Conservation (phyloP, 2,797 vertebrate species). For the Acridotheres tristis region DNA sequence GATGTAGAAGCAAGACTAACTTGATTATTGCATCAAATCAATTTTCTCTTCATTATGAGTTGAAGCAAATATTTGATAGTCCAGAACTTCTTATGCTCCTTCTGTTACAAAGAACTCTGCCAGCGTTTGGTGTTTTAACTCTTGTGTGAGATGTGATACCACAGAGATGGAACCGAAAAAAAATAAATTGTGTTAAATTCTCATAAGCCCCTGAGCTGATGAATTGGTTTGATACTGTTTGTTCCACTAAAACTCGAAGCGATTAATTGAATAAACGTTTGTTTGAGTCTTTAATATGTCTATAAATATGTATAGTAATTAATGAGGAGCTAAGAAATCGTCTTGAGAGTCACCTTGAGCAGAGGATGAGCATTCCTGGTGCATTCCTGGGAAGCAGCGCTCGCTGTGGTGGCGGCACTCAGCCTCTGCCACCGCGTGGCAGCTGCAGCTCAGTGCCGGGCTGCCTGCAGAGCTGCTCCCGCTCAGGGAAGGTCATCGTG, state of each 20-base stretch:
- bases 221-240: conserved; percentile 21
- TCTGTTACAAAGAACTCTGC: background rate
- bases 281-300: conserved; percentile 28
- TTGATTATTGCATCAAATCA: background rate
- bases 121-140: background rate
- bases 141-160: background rate
- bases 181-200: background rate
- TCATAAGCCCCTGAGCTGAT: background rate
- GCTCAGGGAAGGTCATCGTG: background rate
- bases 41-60: background rate
- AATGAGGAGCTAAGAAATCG: conserved; percentile 1
- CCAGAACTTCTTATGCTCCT: background rate
- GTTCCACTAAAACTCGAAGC: background rate
- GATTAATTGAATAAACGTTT: conserved; percentile 41
- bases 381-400: background rate
- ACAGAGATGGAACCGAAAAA: background rate
- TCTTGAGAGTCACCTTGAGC: conserved; percentile 63
- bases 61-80: background rate
- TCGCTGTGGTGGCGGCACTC: background rate
- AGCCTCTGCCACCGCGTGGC: conserved; percentile 60
- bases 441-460: background rate
- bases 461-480: background rate
- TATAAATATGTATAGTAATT: conserved; percentile 31
- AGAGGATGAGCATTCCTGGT: background rate
- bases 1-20: background rate